Percentiles rank a stretch among this genome's conserved stretches.
phyloP scores from a whole-genome alignment of 2,888 invertebrate species.

The Odontocolon sp. region DNA sequence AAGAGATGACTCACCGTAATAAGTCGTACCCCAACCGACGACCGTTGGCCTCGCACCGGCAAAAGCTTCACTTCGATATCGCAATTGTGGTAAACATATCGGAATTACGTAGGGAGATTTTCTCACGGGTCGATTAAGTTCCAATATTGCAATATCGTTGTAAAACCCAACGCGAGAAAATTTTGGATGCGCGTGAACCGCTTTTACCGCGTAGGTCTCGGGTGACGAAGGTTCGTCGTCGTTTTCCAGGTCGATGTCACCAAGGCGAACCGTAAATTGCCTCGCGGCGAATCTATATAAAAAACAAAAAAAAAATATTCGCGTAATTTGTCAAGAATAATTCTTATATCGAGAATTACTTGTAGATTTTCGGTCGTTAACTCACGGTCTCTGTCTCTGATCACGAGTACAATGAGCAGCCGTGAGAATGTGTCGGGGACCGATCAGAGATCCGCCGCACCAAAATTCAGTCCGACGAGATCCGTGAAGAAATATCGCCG shows the following conservation, averaged over 20 bases:
- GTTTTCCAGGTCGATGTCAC: constrained; percentile 92
- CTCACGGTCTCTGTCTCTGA: constrained; percentile 93
- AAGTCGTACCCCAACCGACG: constrained; percentile 96
- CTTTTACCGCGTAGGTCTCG: constrained; percentile 89
- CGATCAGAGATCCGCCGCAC: constrained; percentile 95
- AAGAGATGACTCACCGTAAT: constrained; percentile 84
- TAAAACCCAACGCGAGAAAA: constrained; percentile 96
- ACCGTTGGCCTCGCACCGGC: constrained; percentile 91
- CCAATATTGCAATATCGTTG: constrained; percentile 95
- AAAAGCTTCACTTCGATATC: constrained; percentile 84
- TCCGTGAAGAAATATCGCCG: constrained; percentile 94
- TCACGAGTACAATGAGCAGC: constrained; percentile 97
- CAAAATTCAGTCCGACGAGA: constrained; percentile 93
- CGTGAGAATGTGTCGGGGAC: constrained; percentile 90
- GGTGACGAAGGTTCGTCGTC: constrained; percentile 93
- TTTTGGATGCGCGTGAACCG: constrained; percentile 91
- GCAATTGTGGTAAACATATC: constrained; percentile 89
- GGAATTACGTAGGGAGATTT: constrained; percentile 94
- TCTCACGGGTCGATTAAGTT: constrained; percentile 87
- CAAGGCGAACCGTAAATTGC: constrained; percentile 94
- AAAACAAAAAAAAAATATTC: too few relatives aligned
- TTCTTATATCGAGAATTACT: too few relatives aligned
- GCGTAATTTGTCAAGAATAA: too few relatives aligned
- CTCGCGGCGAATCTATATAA: constrained; percentile 89
- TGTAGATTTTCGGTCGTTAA: constrained; percentile 65